These are phyloP conservation scores for Anagrus nilaparvatae DNA, from an alignment of 1,140 invertebrate genomes.

Conservation along the genomic window DNA sequence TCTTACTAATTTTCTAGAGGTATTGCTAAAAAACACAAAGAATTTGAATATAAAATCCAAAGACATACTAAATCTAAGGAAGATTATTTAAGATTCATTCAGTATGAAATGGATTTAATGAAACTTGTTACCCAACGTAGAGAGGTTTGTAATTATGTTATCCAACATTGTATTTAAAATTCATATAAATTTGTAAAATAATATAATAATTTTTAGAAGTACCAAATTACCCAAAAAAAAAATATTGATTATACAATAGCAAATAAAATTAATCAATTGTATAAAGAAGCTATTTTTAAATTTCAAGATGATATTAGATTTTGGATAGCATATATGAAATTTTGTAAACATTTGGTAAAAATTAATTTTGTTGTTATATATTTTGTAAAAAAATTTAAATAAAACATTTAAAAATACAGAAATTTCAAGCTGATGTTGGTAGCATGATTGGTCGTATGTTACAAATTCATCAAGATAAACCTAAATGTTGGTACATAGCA, in stretches of 20 bases:
- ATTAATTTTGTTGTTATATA: conserved; percentile 8
- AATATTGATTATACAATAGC: conserved; percentile 56
- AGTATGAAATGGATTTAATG: conserved; percentile 59
- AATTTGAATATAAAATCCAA: conserved; percentile 63
- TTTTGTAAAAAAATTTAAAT: background rate
- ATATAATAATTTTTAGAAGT: conserved; percentile 36
- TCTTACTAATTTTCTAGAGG: conserved; percentile 50
- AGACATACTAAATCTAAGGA: conserved; percentile 55
- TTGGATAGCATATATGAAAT: conserved; percentile 63
- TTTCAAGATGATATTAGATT: conserved; percentile 59
- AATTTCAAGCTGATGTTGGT: conserved; percentile 37
- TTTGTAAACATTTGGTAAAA: conserved; percentile 54
- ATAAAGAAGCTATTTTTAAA: conserved; percentile 48
- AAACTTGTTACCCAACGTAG: conserved; percentile 50
- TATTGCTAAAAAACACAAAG: conserved; percentile 57
- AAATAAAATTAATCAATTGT: conserved; percentile 55
- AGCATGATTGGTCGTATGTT: conserved; percentile 46
- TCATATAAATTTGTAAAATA: conserved; percentile 4
- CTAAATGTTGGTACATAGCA: conserved; percentile 61
- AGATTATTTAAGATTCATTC: conserved; percentile 62
- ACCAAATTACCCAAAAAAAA: conserved; percentile 48
- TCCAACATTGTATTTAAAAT: conserved; percentile 7
- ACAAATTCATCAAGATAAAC: conserved; percentile 59
- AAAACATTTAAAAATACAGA: conserved; percentile 30
- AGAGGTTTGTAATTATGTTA: conserved; percentile 30